Base-by-base conservation (phyloP, 2,888 invertebrate species). In the Caprella mutica region DNA sequence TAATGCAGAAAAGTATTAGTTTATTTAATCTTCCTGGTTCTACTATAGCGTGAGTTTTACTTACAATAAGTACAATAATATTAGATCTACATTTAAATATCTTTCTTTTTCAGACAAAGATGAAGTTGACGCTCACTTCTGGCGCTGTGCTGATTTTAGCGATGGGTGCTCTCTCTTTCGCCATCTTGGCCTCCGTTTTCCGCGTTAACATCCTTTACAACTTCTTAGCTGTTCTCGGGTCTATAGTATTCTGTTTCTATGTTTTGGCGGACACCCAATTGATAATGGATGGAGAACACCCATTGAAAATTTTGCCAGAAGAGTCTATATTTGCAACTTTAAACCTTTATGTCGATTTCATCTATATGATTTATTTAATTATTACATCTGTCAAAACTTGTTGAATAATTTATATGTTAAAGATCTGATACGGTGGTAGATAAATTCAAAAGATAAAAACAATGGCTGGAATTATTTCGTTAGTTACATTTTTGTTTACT, bases 261-360 rank as follows among this genome's bases (percentile, higher is more conserved):
- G 82, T 90, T 43, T 79, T 90, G 66, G 85, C 82, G 70, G 91
- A 91, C 73, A 86, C 88, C 0, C 86, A 88, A 70, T 72, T 77
- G 70, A 70, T 77, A 67, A 73, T 76, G 8, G 66, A 65, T n/a
- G 66, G 66, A 6, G 64, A 66, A 26, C 66, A 66, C 53, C 59
- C 59, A 52, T 43, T 58, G n/a, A 33, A 59, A 21, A 74, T 86
- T 52, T 86, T 85, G 0, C 82, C 89, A 0, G 89, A 91, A 71
- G 90, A 91, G 70, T 91, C 90, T 73, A 87, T 91, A 67, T 74
- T 86, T 52, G 88, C 87, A 2, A 84, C 88, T 1, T 85, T 90
- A 70, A 86, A 84, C 72, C 76, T 91, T 40, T 91, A 91, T 71
- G 77, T 90, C 76, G 90, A 91, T 69, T 86, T 91, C 59, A 77